A percentile compares a stretch with the other conserved stretches of the same genome.
Conservation (phyloP, 2,888 invertebrate genomes). For the Lasioglossum figueresi region DNA sequence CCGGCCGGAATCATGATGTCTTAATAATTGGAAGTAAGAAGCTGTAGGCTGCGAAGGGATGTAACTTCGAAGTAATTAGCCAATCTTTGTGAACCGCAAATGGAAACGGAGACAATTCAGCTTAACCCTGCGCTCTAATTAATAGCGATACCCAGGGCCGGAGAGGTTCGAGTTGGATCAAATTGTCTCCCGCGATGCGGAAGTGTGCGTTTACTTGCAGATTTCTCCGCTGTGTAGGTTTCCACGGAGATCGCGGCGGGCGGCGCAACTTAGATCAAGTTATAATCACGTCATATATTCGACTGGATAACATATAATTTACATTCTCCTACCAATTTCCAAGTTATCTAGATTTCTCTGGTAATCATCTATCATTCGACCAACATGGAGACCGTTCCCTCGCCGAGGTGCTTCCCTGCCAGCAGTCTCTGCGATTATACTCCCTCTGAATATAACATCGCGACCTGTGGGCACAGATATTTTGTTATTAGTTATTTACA, state of each 20-base stretch:
- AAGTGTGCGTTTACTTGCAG: slow-evolving; percentile 40
- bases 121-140: slow-evolving; percentile 75
- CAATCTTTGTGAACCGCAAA: slow-evolving; percentile 69
- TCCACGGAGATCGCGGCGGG: slow-evolving; percentile 46
- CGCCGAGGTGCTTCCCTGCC: slow-evolving; percentile 23
- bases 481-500: not conserved
- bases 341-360: slow-evolving; percentile 35
- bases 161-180: slow-evolving; percentile 34
- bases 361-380: slow-evolving; percentile 40
- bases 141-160: slow-evolving; percentile 74
- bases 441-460: not conserved
- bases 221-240: slow-evolving; percentile 45
- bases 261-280: slow-evolving; percentile 69
- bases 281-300: slow-evolving; percentile 70
- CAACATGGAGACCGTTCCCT: slow-evolving; percentile 8
- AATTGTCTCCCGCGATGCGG: slow-evolving; percentile 46
- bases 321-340: slow-evolving; percentile 35
- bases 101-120: slow-evolving; percentile 75
- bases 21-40: slow-evolving; percentile 77
- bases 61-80: slow-evolving; percentile 77
- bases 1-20: slow-evolving; percentile 68
- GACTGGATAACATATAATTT: slow-evolving; percentile 61
- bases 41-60: slow-evolving; percentile 65
- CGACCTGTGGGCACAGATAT: not conserved
- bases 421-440: slow-evolving; percentile 13